Base-by-base conservation (phyloP, 2,113 vertebrate species). In the Tinamus guttatus region DNA sequence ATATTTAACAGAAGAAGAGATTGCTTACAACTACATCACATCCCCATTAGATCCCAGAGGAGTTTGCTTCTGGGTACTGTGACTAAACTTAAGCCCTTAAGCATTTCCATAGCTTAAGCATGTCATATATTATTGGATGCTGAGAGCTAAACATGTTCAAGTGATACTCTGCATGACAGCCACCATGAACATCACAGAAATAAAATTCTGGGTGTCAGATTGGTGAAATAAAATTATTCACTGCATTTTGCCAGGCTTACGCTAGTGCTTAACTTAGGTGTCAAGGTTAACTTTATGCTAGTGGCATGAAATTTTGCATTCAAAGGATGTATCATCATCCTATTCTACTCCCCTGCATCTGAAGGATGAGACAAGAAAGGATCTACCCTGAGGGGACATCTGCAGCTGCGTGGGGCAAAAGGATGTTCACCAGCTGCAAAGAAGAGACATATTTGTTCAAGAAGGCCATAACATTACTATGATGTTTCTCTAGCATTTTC, bases 131-230 rank as follows among this genome's bases (percentile, higher is more conserved):
- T 90, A 18, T 10, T 36, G 51, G 28, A 11, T 76, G n/a, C 24
- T 51, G 59, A 47, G 36, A 34, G 62, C 63, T 68, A 15, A 27
- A 6, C 0, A 0, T 28, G 41, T 20, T 43, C 2, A 1, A 69
- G 62, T 25, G 36, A 68, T 27, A 47, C 30, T 16, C 24, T 56
- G 20, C 10, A 8, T 65, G 38, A 81, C 18, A 56, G 27, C 27
- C 62, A 67, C 81, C 9, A 1, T 81, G 40, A 81, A 32, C 20
- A 75, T 43, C 18, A 36, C 1, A 3, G 0, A 82, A 64, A 68
- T 68, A 87, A 59, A 92, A 15, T 47, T 32, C 70, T 40, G 6
- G 17, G 15, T 68, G 9, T n/a, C 76, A 51, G 5, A 18, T 82
- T 69, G 47, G 21, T 60, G 52, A 80, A 82, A 87, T 30, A 71